phyloP scores from a whole-genome alignment of 2,797 vertebrate genomes.

The Vespertilio murinus region DNA sequence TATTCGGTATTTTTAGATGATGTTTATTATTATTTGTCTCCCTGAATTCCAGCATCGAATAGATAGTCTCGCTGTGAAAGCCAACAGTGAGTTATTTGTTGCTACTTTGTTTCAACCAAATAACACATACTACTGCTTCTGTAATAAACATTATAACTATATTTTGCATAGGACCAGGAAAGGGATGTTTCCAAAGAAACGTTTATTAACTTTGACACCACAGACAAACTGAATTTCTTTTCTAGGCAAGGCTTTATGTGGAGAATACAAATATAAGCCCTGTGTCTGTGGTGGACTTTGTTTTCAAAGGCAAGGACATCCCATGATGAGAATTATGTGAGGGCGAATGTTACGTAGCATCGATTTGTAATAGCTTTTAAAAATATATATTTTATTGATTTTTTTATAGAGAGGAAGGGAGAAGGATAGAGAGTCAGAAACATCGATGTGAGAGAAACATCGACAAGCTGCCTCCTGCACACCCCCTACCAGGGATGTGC shows the following conservation, averaged over 20 bases:
- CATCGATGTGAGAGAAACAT: too few relatives aligned
- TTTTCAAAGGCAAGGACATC: neutral
- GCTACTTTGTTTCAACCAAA: neutral
- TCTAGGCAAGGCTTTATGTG: neutral
- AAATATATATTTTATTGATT: too few relatives aligned
- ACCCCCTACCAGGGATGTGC: too few relatives aligned
- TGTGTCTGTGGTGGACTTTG: neutral
- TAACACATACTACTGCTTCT: neutral
- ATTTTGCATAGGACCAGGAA: neutral
- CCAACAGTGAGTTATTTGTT: neutral
- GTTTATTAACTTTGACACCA: neutral
- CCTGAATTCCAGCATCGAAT: neutral
- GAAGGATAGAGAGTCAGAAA: too few relatives aligned
- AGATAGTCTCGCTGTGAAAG: neutral
- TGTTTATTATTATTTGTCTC: neutral
- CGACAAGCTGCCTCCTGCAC: too few relatives aligned
- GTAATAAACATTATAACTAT: neutral
- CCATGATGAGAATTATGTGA: neutral
- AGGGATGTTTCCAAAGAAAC: neutral
- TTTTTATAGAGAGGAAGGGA: too few relatives aligned
- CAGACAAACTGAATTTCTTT: neutral
- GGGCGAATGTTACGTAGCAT: neutral
- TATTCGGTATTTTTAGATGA: slow-evolving; percentile 1
- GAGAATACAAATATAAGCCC: neutral
- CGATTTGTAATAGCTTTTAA: neutral